Evolutionary conservation across 64 coral and sea anemone species (phyloP).

Genomic region (Anthopleura sola): DNA sequence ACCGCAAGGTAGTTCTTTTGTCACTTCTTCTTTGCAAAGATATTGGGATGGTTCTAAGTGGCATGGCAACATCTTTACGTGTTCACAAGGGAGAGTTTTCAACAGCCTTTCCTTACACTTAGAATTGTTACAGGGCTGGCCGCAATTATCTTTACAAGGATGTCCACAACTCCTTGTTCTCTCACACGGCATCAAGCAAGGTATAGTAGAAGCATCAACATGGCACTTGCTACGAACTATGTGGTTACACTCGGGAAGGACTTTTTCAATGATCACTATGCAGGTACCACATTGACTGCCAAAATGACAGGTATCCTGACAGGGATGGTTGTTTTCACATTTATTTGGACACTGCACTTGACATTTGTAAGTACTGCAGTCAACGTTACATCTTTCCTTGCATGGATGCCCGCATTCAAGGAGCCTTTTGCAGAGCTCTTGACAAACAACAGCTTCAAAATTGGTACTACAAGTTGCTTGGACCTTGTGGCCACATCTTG

Average conservation of each 20-base stretch:
- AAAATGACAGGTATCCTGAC: slow-evolving; percentile 20
- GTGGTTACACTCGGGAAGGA: slow-evolving; percentile 25
- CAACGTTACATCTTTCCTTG: not conserved
- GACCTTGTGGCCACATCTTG: not conserved
- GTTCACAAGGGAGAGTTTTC: slow-evolving; percentile 32
- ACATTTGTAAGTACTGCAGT: slow-evolving; percentile 6
- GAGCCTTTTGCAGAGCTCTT: slow-evolving; percentile 19
- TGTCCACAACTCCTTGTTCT: slow-evolving; percentile 43
- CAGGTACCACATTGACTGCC: slow-evolving; percentile 17
- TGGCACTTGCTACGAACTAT: not conserved
- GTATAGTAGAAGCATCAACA: not conserved
- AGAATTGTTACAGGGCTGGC: slow-evolving; percentile 22
- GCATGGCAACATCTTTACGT: slow-evolving; percentile 4
- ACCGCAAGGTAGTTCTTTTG: slow-evolving; percentile 3
- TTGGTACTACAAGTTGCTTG: not conserved
- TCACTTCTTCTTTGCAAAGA: slow-evolving; percentile 27
- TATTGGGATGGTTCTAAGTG: not conserved
- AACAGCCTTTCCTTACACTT: slow-evolving; percentile 12
- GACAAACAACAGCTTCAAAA: slow-evolving; percentile 24
- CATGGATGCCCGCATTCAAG: slow-evolving; percentile 11
- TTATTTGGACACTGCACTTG: slow-evolving; percentile 1
- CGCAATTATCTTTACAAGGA: slow-evolving; percentile 40
- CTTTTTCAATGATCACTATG: not conserved
- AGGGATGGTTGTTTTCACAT: slow-evolving; percentile 18
- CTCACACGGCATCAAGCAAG: slow-evolving; percentile 37